Conservation (phyloP, 2,113 vertebrate species). For the Danionella cerebrum region DNA sequence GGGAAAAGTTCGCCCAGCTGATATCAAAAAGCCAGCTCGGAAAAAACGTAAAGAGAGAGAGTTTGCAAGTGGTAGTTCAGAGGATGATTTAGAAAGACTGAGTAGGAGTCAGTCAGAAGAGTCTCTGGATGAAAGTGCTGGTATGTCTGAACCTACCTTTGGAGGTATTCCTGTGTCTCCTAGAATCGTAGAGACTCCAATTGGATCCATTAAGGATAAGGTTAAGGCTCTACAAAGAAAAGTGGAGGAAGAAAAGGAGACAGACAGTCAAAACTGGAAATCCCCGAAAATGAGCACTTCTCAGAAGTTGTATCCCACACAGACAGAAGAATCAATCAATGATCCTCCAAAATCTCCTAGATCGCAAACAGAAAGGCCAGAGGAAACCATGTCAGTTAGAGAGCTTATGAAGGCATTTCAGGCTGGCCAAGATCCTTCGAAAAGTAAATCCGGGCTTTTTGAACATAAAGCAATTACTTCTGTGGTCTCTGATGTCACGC, state of each 20-base stretch:
- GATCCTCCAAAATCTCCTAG: constrained; percentile 64
- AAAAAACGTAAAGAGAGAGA: constrained; percentile 80
- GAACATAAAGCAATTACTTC: constrained; percentile 72
- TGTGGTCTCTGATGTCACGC: constrained; percentile 28
- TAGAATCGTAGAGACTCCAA: constrained; percentile 81
- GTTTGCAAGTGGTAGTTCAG: constrained; percentile 62
- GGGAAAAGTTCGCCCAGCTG: constrained; percentile 60
- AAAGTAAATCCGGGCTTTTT: constrained; percentile 83
- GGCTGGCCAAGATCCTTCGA: constrained; percentile 90
- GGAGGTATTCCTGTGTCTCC: constrained; percentile 72
- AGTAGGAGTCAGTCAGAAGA: constrained; percentile 66
- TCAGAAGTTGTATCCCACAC: constrained; percentile 38
- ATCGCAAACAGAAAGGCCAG: constrained; percentile 79
- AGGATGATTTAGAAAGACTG: constrained; percentile 63
- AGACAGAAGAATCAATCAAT: constrained; percentile 49
- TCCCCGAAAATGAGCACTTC: constrained; percentile 48
- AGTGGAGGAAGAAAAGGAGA: constrained; percentile 80
- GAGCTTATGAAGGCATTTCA: constrained; percentile 96
- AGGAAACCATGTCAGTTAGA: constrained; percentile 92
- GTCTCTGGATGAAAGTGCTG: constrained; percentile 66
- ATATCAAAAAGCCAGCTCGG: constrained; percentile 84
- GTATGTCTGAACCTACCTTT: constrained; percentile 41
- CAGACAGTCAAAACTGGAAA: constrained; percentile 68
- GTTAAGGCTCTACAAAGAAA: constrained; percentile 87
- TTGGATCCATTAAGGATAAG: constrained; percentile 93